Evolutionary conservation across 2,113 vertebrate genomes (phyloP).

Genomic region (Plectropomus leopardus): DNA sequence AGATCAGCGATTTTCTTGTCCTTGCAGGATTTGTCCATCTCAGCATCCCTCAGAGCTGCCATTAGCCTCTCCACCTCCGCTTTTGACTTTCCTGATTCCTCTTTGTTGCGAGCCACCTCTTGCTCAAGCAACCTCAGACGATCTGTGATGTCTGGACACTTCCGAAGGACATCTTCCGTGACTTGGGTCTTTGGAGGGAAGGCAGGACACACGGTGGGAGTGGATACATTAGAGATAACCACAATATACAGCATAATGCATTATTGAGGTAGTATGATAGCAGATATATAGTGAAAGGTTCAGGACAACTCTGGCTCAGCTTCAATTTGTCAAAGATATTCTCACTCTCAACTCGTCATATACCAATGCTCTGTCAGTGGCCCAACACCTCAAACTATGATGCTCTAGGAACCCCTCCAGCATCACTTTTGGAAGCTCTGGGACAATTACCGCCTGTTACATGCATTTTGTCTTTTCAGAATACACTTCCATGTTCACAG

Average conservation of each 20-base stretch:
- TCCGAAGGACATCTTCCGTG: slow-evolving; percentile 88
- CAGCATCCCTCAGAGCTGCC: slow-evolving; percentile 92
- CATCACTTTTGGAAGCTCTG: no score
- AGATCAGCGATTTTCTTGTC: slow-evolving; percentile 95
- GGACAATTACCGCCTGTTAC: no score
- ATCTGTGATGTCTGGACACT: slow-evolving; percentile 92
- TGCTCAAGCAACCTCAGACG: slow-evolving; percentile 93
- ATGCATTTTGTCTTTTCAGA: no score
- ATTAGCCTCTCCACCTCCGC: slow-evolving; percentile 93
- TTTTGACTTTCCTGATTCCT: slow-evolving; percentile 92
- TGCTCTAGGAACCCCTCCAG: no score
- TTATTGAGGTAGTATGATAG: neutral
- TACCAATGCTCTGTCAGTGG: no score
- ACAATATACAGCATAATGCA: neutral
- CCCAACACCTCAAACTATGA: no score
- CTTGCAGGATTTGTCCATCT: slow-evolving; percentile 92
- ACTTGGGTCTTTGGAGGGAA: slow-evolving; percentile 86
- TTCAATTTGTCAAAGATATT: neutral
- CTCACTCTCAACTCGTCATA: no score
- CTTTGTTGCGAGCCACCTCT: slow-evolving; percentile 92
- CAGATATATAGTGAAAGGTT: neutral
- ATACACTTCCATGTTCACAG: no score
- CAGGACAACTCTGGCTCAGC: neutral
- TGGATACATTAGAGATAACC: neutral
- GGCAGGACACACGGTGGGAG: slow-evolving; percentile 48